A percentile compares a stretch with the other conserved stretches of the same genome.
phyloP scores from a whole-genome alignment of 2,797 vertebrate species.

The Esox masquinongy region DNA sequence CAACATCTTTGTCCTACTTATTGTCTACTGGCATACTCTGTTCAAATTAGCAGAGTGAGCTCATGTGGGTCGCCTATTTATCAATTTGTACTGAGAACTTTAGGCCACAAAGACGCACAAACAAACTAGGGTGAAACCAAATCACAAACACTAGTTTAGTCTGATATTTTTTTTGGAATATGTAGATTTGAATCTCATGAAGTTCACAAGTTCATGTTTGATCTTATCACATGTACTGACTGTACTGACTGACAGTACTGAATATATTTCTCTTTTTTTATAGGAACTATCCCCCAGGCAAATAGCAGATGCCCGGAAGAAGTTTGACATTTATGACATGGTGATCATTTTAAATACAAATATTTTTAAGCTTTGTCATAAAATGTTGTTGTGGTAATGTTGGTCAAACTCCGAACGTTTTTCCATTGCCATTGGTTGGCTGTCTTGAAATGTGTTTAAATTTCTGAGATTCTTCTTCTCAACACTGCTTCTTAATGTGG shows the following conservation, averaged over 20 bases:
- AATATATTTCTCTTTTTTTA: too few relatives aligned
- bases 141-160: background rate
- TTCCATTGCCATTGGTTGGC: background rate
- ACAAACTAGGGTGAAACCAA: background rate
- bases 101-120: background rate
- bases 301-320: constrained; percentile 61
- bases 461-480: background rate
- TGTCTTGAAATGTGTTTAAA: background rate
- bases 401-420: background rate
- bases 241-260: constrained; percentile 3
- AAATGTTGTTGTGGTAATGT: background rate
- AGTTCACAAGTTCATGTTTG: background rate
- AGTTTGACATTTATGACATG: constrained; percentile 71
- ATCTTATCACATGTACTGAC: background rate
- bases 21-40: constrained; percentile 6
- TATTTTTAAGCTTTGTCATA: background rate
- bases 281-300: constrained; percentile 70
- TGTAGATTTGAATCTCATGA: background rate
- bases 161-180: background rate
- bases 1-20: constrained; percentile 64
- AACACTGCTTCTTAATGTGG: background rate
- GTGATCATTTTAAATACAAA: constrained; percentile 44
- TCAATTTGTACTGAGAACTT: background rate
- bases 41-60: constrained; percentile 3
- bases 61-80: background rate